phyloP scores from a whole-genome alignment of 2,888 invertebrate species.

The Troglohyphantes excavatus region DNA sequence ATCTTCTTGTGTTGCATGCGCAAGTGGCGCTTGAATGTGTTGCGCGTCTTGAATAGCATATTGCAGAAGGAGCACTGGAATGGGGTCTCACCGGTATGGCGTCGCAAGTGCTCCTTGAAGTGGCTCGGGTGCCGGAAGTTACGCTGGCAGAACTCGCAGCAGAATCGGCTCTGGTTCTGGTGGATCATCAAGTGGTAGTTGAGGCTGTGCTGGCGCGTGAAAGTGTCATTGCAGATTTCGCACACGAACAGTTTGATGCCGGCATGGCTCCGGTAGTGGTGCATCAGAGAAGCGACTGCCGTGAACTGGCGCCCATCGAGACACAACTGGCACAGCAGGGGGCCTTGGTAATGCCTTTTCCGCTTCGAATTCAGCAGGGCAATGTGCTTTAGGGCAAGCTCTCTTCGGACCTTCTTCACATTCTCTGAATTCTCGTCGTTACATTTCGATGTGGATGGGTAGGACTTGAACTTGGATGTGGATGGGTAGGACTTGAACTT shows the following conservation, averaged over 20 bases:
- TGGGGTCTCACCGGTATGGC: slow-evolving; percentile 85
- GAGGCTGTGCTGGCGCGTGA: slow-evolving; percentile 86
- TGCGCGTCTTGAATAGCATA: slow-evolving; percentile 84
- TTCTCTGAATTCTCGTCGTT: slow-evolving; percentile 54
- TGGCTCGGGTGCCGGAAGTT: slow-evolving; percentile 86
- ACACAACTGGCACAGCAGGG: slow-evolving; percentile 35
- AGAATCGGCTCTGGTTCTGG: slow-evolving; percentile 86
- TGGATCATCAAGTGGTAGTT: slow-evolving; percentile 87
- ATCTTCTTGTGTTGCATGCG: slow-evolving; percentile 85
- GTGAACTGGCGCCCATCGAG: slow-evolving; percentile 22
- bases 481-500: neutral
- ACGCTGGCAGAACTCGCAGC: slow-evolving; percentile 85
- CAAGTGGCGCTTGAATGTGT: slow-evolving; percentile 86
- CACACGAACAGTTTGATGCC: slow-evolving; percentile 86
- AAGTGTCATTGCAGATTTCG: slow-evolving; percentile 85
- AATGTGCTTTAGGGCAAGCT: slow-evolving; percentile 36
- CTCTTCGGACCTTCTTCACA: slow-evolving; percentile 17
- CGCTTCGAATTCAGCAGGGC: slow-evolving; percentile 1
- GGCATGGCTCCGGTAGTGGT: slow-evolving; percentile 77
- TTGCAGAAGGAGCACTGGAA: slow-evolving; percentile 84
- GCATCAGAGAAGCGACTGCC: slow-evolving; percentile 39
- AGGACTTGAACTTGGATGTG: neutral
- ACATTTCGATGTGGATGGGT: neutral
- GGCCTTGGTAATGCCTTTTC: slow-evolving; percentile 34
- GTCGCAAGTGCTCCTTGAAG: slow-evolving; percentile 85